phyloP scores from a whole-genome alignment of 2,113 vertebrate species.

The Ursus arctos region DNA sequence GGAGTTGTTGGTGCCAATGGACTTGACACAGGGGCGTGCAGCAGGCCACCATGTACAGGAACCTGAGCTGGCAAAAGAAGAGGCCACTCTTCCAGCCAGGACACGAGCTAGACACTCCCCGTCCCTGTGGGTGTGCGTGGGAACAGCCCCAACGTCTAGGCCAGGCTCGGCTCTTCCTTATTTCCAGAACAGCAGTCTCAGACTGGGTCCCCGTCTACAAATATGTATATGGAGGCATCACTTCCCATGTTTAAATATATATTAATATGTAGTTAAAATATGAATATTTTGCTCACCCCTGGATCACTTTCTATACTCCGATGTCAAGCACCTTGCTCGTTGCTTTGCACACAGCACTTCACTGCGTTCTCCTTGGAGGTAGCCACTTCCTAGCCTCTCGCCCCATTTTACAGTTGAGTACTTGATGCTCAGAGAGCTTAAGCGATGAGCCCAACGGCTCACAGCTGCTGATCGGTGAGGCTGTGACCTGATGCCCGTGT shows the following conservation, averaged over 20 bases:
- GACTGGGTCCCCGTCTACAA: neutral
- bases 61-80: neutral
- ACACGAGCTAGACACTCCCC: neutral
- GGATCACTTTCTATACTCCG: accelerated
- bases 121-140: accelerated
- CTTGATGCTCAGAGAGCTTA: neutral
- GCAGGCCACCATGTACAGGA: accelerated
- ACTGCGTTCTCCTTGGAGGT: accelerated
- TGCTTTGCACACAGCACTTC: too few species aligned
- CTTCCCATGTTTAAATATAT: neutral
- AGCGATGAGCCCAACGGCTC: neutral
- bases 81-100: neutral
- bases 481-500: neutral
- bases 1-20: too few species aligned
- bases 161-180: neutral
- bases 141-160: neutral
- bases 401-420: neutral
- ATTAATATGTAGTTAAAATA: neutral
- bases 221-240: neutral
- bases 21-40: too few species aligned
- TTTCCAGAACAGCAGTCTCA: neutral
- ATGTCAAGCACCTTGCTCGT: accelerated
- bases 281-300: neutral
- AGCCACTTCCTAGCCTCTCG: neutral
- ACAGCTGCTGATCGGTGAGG: neutral